Evolutionary conservation across 2,113 vertebrate species (phyloP), one percentile per base, ranked within the genome.

Genomic region (Caloenas nicobarica): DNA sequence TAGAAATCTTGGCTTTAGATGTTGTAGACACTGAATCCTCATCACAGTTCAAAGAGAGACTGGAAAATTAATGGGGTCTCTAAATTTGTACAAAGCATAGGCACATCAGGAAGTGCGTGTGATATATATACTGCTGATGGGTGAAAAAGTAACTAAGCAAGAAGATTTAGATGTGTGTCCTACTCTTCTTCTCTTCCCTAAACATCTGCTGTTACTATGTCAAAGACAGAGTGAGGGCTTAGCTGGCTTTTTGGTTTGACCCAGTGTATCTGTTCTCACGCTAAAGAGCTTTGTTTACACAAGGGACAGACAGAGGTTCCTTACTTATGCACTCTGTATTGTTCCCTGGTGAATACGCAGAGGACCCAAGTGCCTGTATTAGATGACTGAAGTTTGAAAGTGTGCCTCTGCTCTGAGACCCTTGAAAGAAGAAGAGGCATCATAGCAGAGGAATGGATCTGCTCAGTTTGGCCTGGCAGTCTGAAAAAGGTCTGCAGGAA

Each of bases 291-390:
- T 79, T 51, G 38, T 81, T 93, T 91, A 56, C 36, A 48, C 42
- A 53, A 79, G 19, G 44, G 26, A 54, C 62, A 85, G 42, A 21
- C 42, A 48, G 9, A 22, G 5, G 2, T 65, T 74, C 29, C n/a
- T 84, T 46, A 50, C 7, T 70, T 34, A 48, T 2, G 12, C 17
- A 26, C 29, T 69, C 60, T 91, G 34, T 70, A 28, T 82, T 48
- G 18, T 50, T 78, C 65, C 57, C 19, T 0, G 0, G 33, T 42
- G 62, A 85, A 76, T 34, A 44, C 0, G 0, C 25, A 51, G 51
- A 56, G 38, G 26, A 87, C 29, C 34, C 89, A 2, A 2, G 24
- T 68, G 64, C 12, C 34, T 72, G 7, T 38, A 15, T 53, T 33
- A 72, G 40, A 22, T 48, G 19, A 42, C 25, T 68, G 11, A 84